Evolutionary conservation across 64 coral and sea anemone species (phyloP).

Genomic region (Trachythela sp.): DNA sequence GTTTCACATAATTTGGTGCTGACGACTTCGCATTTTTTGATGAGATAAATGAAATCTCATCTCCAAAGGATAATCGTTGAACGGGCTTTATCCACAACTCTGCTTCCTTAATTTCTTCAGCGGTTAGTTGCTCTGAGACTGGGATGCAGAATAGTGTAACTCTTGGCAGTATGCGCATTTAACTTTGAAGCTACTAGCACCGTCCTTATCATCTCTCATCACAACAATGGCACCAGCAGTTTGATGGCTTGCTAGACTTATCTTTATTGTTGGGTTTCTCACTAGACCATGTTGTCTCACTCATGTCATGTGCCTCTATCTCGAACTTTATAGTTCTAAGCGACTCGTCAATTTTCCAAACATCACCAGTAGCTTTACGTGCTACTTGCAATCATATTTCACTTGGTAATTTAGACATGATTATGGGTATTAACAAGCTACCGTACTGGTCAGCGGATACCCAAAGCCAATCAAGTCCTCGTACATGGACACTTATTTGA

Average conservation of each 20-base stretch:
- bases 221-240: conserved; percentile 31
- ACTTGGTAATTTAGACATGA: neutral
- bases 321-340: too few species aligned
- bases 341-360: too few species aligned
- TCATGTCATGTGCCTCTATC: conserved; percentile 35
- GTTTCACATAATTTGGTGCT: too few species aligned
- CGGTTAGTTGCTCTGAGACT: neutral
- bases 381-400: conserved; percentile 20
- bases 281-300: conserved; percentile 1
- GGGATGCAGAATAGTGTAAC: conserved; percentile 52
- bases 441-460: conserved; percentile 18
- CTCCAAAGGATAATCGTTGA: neutral
- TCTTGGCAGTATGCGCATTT: conserved; percentile 52
- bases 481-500: conserved; percentile 11
- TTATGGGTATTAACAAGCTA: conserved; percentile 14
- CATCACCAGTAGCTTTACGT: conserved; percentile 12
- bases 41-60: conserved; percentile 7
- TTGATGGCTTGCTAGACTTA: neutral
- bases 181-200: neutral
- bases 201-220: conserved; percentile 1
- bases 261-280: conserved; percentile 8
- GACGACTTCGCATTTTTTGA: conserved; percentile 7
- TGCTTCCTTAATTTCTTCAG: conserved; percentile 11
- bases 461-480: neutral
- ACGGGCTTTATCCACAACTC: conserved; percentile 3